phyloP scores from a whole-genome alignment of 2,797 vertebrate species.

The Echiichthys vipera region DNA sequence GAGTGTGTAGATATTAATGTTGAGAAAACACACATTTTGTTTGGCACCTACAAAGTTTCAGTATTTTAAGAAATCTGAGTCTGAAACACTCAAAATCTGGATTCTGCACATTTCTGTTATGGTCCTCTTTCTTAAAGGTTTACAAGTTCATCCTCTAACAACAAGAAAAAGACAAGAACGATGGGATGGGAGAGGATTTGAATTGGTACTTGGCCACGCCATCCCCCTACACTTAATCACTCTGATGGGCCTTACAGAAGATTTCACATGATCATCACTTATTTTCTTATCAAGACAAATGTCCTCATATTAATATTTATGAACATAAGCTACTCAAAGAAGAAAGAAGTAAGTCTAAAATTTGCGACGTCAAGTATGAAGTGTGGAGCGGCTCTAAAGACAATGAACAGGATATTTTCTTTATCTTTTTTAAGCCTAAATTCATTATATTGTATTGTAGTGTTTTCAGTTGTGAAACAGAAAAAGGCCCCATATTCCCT shows the following conservation, averaged over 20 bases:
- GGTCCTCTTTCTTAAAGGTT: constrained; percentile 3
- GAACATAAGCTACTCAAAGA: too few relatives aligned
- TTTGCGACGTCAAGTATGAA: too few relatives aligned
- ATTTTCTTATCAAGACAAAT: constrained; percentile 36
- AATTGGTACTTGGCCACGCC: constrained; percentile 9
- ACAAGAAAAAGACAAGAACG: not conserved
- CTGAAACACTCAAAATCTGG: not conserved
- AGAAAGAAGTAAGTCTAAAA: too few relatives aligned
- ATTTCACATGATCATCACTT: constrained; percentile 28
- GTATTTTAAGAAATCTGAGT: constrained; percentile 19
- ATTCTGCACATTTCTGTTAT: not conserved
- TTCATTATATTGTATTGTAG: too few relatives aligned
- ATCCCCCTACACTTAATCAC: constrained; percentile 19
- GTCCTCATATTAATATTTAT: too few relatives aligned
- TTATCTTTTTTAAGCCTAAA: too few relatives aligned
- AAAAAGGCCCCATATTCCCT: too few relatives aligned
- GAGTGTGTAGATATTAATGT: not conserved
- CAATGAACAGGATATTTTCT: too few relatives aligned
- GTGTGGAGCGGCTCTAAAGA: too few relatives aligned
- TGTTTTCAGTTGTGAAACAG: too few relatives aligned
- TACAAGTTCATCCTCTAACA: constrained; percentile 17
- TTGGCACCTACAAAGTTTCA: constrained; percentile 1
- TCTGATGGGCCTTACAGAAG: constrained; percentile 16
- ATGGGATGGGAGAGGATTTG: constrained; percentile 25
- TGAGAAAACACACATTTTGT: constrained; percentile 14